Base-by-base conservation (phyloP, 2,797 vertebrate genomes). In the Delichon dasypus region DNA sequence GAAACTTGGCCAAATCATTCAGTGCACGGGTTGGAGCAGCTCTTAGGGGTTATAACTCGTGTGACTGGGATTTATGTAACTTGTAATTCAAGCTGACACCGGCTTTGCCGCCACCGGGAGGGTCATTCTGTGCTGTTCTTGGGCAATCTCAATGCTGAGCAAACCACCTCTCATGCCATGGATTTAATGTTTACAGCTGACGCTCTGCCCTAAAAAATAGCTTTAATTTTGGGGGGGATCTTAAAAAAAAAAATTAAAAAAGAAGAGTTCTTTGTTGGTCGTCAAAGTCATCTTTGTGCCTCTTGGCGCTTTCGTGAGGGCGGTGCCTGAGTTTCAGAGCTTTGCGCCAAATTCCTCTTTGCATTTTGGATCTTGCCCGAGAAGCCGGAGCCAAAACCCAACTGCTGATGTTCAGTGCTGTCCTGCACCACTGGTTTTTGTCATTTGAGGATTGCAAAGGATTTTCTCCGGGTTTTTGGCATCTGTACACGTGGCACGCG, bases 361-460 rank as follows among this genome's bases (percentile, higher is more conserved):
- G 73, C 15, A 2, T 78, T 94, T 94, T 96, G 90, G 81, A 86
- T 91, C 58, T 22, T 4, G 61, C 78, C 87, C 11, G 78, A 70
- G 62, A 11, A 88, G 53, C 26, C 5, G 7, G 53, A 91, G 95
- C 86, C 89, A 95, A 76, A 88, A 11, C 8, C 4, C 53, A 82
- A 23, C 36, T 72, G 55, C 65, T 86, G 50, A 13, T 90, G 76
- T 88, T 96, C 68, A 78, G 42, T 71, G 76, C 50, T 73, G 81
- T 93, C 87, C 80, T 90, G 91, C 94, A 91, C 88, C 85, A 81
- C 74, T 88, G 57, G 12, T 42, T 94, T 96, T 85, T 95, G 93
- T 95, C 80, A 94, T 96, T 95, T 94, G 90, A 80, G 90, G 85
- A 94, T 68, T 94, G 74, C 68, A 92, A 71, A 91, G 73, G 88